phyloP scores from a whole-genome alignment of 2,113 vertebrate species.

The Balaenoptera acutorostrata region DNA sequence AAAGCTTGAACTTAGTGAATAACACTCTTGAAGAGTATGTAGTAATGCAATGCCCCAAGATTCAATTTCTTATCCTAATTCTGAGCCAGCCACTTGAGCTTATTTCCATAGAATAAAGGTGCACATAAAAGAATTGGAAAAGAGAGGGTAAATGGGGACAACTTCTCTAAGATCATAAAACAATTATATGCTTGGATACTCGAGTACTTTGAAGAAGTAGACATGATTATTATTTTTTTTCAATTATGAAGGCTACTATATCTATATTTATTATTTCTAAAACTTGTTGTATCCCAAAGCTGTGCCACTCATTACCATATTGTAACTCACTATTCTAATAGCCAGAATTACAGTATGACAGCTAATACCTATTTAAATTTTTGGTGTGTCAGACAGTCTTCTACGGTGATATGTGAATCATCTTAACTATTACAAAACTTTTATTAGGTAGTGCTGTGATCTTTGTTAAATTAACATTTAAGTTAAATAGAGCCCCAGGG shows the following conservation, averaged over 20 bases:
- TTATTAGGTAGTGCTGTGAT: neutral
- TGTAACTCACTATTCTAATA: neutral
- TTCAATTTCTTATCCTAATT: constrained; percentile 69
- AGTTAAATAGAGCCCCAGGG: neutral
- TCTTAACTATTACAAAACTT: neutral
- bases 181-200: neutral
- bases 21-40: constrained; percentile 74
- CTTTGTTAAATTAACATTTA: neutral
- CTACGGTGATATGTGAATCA: neutral
- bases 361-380: neutral
- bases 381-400: neutral
- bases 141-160: neutral
- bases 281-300: neutral
- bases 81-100: constrained; percentile 46
- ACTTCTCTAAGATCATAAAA: constrained; percentile 54
- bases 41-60: constrained; percentile 64
- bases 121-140: constrained; percentile 64
- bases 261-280: neutral
- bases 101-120: constrained; percentile 59
- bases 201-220: neutral
- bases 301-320: neutral
- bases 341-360: neutral
- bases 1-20: constrained; percentile 71
- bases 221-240: neutral
- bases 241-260: neutral